Percentiles rank a stretch among this genome's conserved stretches.
Conservation (phyloP, 2,888 invertebrate species). For the Amphipyra tragopoginis region DNA sequence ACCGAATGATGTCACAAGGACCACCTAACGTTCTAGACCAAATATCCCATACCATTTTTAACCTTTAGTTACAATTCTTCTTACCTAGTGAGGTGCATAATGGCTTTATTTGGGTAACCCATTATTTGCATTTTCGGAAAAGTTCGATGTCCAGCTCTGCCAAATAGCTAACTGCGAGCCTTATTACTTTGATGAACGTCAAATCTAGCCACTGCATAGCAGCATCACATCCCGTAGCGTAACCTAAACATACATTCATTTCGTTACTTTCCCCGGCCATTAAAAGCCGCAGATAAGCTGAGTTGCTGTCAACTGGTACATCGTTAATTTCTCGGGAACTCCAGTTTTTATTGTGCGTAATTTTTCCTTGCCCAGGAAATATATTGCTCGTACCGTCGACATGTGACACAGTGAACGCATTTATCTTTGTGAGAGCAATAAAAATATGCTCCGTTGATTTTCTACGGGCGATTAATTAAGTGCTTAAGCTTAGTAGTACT, state of each 20-base stretch:
- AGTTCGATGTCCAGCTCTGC: no score
- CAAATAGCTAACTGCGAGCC: no score
- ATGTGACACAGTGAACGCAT: conserved; percentile 77
- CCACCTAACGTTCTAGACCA: no score
- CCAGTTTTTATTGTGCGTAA: conserved; percentile 84
- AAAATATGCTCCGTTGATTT: conserved; percentile 60
- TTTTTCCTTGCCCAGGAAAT: conserved; percentile 73
- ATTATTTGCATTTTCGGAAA: no score
- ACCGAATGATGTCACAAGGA: no score
- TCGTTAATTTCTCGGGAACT: conserved; percentile 85
- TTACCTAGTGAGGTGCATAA: no score
- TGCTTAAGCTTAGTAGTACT: conserved; percentile 32
- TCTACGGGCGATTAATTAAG: conserved; percentile 54
- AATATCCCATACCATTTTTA: no score
- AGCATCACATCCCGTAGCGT: conserved; percentile 21
- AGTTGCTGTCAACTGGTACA: conserved; percentile 84
- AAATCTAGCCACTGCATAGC: background rate
- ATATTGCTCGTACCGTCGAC: conserved; percentile 70
- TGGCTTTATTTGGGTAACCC: no score
- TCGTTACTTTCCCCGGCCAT: conserved; percentile 73
- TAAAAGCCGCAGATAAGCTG: conserved; percentile 83
- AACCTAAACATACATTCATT: conserved; percentile 45
- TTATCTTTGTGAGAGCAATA: conserved; percentile 71
- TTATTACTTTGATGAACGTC: no score
- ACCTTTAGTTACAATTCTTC: no score